Percentiles rank a stretch among this genome's conserved stretches.
phyloP scores from a whole-genome alignment of 1,140 invertebrate species.

The Bombus affinis region DNA sequence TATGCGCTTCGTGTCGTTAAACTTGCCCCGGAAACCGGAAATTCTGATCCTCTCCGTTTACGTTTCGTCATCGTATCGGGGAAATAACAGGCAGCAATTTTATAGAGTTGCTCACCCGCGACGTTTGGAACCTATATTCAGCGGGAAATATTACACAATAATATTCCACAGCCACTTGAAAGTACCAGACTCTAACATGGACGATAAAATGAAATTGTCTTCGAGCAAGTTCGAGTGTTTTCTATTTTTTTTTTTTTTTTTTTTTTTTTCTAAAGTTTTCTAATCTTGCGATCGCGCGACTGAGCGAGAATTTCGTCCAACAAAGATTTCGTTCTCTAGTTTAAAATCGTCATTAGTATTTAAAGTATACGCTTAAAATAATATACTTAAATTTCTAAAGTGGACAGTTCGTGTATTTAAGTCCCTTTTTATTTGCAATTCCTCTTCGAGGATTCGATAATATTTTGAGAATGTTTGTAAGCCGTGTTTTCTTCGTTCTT shows the following conservation, averaged over 20 bases:
- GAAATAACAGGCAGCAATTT: slow-evolving; percentile 31
- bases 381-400: neutral
- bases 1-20: slow-evolving; percentile 6
- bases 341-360: neutral
- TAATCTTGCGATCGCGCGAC: too few species aligned
- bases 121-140: slow-evolving; percentile 28
- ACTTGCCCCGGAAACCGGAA: slow-evolving; percentile 27
- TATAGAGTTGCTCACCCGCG: slow-evolving; percentile 6
- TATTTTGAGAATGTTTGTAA: neutral
- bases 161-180: neutral
- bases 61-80: slow-evolving; percentile 2
- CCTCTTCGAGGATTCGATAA: neutral
- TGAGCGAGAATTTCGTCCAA: neutral
- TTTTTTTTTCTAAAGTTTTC: neutral
- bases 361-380: neutral
- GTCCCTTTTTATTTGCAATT: neutral
- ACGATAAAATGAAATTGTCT: slow-evolving; percentile 1
- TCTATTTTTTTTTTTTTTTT: neutral
- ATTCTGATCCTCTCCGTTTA: slow-evolving; percentile 17
- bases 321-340: neutral
- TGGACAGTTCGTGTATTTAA: neutral
- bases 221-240: neutral
- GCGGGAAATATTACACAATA: slow-evolving; percentile 2
- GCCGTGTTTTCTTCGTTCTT: too few species aligned
- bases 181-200: neutral